Base-by-base conservation (phyloP, 2,888 invertebrate genomes). In the Lumbricus terrestris region DNA sequence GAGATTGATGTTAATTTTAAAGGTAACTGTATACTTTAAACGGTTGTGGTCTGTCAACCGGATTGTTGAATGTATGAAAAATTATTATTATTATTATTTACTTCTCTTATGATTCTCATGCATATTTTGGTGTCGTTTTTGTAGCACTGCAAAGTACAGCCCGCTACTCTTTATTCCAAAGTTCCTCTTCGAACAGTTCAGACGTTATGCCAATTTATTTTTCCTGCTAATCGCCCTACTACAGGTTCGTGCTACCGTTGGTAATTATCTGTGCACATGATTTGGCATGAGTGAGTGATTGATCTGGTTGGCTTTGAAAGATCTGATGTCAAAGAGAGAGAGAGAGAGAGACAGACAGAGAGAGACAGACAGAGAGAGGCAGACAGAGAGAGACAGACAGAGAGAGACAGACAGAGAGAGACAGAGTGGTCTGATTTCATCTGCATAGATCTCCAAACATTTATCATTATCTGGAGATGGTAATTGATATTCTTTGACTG, bases 121-220 rank as follows among this genome's bases (percentile, higher is more conserved):
- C 15, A 11, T 38, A n/a, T n/a, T 40, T 40, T 88, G 33, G 33
- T 37, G 85, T 23, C 69, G 89, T 91, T 38, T 82, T 94, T 94
- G 92, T 94, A 98, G 98, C 94, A 99, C 99, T 92, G 99, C 99
- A 95, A 99, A 99, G 96, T 99, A 99, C 96, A 96, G 96, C 92
- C 93, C 96, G 85, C 94, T 96, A 91, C 96, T 96, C 88, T 99
- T 99, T 96, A 95, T 99, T 94, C 99, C 99, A 92, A 97, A 98
- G 96, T 99, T 99, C 96, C 96, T 99, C 93, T 99, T 98, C 96
- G 99, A 99, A 96, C 99, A 99, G 96, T 99, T 99, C 96, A 97
- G 99, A 92, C 97, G 99, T 94, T 99, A 99, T 96, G 98, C 99
- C 94, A 99, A 99, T 96, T 97, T 99, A 95, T 99, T 99, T 96